Base-by-base conservation (phyloP, 2,797 vertebrate species). In the Stomatorhinus walkeri region DNA sequence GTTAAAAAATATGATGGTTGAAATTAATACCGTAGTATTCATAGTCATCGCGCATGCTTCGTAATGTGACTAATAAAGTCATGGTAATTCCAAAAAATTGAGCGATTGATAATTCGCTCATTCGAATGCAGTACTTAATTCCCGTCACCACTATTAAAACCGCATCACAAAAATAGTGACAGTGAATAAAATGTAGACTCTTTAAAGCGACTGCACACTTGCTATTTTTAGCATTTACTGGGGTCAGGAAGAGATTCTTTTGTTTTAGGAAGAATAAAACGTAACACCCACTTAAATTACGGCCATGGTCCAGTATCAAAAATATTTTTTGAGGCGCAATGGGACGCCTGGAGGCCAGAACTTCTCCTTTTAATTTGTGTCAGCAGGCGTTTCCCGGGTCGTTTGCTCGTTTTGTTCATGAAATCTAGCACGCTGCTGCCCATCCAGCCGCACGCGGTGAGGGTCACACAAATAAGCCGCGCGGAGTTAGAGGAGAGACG, bases 301-400 rank as follows among this genome's bases (percentile, higher is more conserved):
- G 91, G 92, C 43, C 76, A 64, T 76, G 84, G 40, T 88, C 59
- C 89, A 81, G 85, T 86, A 87, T 91, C 91, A 93, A 93, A 93
- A 91, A 89, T 92, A 93, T 92, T 46, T 91, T 92, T 92, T 94
- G 93, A 93, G 93, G 92, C 93, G 93, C 94, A 93, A 94, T 91
- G 85, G 93, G 93, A 94, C 92, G 94, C 93, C 95, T 94, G 93
- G 90, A 93, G 94, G 94, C 93, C 93, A 93, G 85, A 90, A 84
- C 93, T 94, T 81, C 93, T 94, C 93, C 93, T 93, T 93, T 94
- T 95, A 94, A 95, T 95, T 93, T 94, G 93, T 94, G 92, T 94
- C 93, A 90, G 94, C 93, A 94, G 93, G 91, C 91, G 90, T 90
- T 90, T 88, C 87, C 90, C 89, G 56, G 86, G 92, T 92, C 89